A percentile compares a stretch with the other conserved stretches of the same genome.
Evolutionary conservation across 2,113 vertebrate species (phyloP).

Genomic region (Loxodonta africana): DNA sequence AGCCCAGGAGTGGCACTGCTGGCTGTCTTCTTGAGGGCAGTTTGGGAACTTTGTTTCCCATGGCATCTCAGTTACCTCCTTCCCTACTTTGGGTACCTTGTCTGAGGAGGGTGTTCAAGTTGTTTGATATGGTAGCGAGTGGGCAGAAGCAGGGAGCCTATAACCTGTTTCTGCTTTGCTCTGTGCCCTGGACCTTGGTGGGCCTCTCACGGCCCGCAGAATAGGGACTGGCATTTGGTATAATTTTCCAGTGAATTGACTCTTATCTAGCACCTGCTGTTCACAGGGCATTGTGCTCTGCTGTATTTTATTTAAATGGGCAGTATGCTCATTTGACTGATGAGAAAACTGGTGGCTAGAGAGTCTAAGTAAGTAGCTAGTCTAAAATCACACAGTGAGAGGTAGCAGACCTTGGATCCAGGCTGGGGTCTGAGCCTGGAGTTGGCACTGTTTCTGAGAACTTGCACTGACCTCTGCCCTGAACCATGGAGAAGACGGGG

Average conservation of each 20-base stretch:
- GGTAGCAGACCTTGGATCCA: background rate
- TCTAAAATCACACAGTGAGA: background rate
- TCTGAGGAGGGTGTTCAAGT: background rate
- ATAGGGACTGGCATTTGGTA: background rate
- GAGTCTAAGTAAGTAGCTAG: background rate
- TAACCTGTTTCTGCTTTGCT: background rate
- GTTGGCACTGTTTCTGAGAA: background rate
- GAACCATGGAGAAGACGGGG: background rate
- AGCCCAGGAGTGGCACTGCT: slow-evolving; percentile 55
- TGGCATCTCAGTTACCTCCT: background rate
- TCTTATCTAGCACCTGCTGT: background rate
- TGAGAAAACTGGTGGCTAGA: background rate
- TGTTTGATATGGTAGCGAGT: background rate
- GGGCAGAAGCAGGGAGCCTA: slow-evolving; percentile 8
- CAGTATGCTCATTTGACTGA: background rate
- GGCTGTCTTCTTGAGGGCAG: background rate
- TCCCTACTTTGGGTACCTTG: background rate
- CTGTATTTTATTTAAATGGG: background rate
- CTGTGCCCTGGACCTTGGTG: background rate
- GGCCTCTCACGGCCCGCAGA: background rate
- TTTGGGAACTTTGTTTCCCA: background rate
- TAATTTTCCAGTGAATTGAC: background rate
- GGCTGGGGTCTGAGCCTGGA: background rate
- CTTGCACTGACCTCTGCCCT: background rate
- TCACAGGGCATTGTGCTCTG: background rate